Evolutionary conservation across 2,888 invertebrate genomes (phyloP).

Genomic region (Belgica antarctica): DNA sequence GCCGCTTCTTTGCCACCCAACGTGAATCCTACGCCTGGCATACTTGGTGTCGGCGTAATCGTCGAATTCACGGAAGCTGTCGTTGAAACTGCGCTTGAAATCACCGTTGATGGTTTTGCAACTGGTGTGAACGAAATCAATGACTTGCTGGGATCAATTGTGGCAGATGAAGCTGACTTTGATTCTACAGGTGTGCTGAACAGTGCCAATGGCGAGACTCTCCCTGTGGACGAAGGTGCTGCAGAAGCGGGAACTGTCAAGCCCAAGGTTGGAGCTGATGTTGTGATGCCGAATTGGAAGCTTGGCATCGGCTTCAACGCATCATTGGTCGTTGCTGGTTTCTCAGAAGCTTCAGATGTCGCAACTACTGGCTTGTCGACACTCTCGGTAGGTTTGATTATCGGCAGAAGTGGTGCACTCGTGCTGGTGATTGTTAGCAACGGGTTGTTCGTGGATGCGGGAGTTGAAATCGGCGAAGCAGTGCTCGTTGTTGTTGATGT

Average conservation of each 20-base stretch:
- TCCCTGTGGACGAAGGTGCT: not conserved
- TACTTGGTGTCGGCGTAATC: not conserved
- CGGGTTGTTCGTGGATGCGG: too few relatives aligned
- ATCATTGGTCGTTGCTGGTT: too few relatives aligned
- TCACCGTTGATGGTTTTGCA: not conserved
- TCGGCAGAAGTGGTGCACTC: too few relatives aligned
- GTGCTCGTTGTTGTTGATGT: conserved; percentile 14
- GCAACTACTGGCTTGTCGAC: too few relatives aligned
- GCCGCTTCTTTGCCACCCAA: not conserved
- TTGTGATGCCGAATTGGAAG: not conserved
- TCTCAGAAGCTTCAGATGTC: too few relatives aligned
- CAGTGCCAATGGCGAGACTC: conserved; percentile 1
- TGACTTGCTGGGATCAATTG: not conserved
- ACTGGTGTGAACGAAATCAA: conserved; percentile 20
- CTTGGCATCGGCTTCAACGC: too few relatives aligned
- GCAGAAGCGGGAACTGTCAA: not conserved
- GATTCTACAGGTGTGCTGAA: not conserved
- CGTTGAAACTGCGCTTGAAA: not conserved
- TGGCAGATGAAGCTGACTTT: not conserved
- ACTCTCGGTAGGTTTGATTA: too few relatives aligned
- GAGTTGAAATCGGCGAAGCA: not conserved
- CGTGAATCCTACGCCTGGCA: not conserved
- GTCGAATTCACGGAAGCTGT: too few relatives aligned
- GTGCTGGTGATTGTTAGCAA: too few relatives aligned
- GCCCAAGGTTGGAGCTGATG: not conserved